These are phyloP conservation scores for Botia almorhae DNA, from an alignment of 2,797 vertebrate species.

Conservation along the genomic window DNA sequence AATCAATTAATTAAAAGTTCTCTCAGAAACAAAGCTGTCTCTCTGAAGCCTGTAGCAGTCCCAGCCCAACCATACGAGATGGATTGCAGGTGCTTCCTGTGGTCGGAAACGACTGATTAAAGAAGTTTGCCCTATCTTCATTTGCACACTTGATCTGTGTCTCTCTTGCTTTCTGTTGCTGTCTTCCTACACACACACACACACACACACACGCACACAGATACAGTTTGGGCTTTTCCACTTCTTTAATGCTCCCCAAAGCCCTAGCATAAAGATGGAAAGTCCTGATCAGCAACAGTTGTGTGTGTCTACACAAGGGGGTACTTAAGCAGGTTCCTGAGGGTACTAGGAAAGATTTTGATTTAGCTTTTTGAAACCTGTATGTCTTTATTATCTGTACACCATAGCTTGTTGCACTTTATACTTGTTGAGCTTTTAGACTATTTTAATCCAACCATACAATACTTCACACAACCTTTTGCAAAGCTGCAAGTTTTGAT, in stretches of 20 bases:
- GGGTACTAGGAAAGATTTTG: neutral
- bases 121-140: constrained; percentile 58
- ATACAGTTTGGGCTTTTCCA: neutral
- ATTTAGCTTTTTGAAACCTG: neutral
- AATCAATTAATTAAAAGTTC: constrained; percentile 75
- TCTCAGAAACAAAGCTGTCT: constrained; percentile 69
- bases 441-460: no score
- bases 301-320: neutral
- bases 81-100: constrained; percentile 76
- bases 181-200: neutral
- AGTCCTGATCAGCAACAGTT: neutral
- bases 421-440: neutral
- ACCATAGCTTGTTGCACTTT: neutral
- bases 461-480: neutral
- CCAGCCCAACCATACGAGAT: constrained; percentile 65
- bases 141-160: constrained; percentile 45
- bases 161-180: constrained; percentile 32
- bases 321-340: no score
- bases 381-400: neutral
- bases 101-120: constrained; percentile 67
- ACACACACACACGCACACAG: neutral
- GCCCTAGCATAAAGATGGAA: constrained; percentile 10
- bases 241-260: constrained; percentile 2
- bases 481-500: neutral
- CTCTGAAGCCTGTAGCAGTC: constrained; percentile 61